A percentile compares a stretch with the other conserved stretches of the same genome.
Evolutionary conservation across 2,113 vertebrate genomes (phyloP).

Genomic region (Panthera leo): DNA sequence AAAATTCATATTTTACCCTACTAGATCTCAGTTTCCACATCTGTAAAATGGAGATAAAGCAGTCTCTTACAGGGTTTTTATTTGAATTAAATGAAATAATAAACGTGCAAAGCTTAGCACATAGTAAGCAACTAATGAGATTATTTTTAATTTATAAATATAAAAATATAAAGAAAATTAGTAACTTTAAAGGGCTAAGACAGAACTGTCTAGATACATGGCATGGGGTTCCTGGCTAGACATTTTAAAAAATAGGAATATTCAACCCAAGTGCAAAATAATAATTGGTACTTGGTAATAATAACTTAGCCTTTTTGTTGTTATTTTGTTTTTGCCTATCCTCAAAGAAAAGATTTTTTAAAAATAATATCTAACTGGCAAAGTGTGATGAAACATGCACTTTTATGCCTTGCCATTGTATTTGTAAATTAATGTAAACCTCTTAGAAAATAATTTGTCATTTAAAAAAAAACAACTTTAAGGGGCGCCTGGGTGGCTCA

Average conservation of each 20-base stretch:
- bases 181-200: background rate
- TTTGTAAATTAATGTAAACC: background rate
- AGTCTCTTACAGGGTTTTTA: background rate
- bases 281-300: background rate
- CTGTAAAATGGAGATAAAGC: background rate
- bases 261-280: background rate
- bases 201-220: background rate
- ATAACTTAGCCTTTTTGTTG: background rate
- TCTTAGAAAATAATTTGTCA: background rate
- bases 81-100: background rate
- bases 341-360: background rate
- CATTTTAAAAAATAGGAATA: background rate
- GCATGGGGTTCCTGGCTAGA: too few relatives aligned
- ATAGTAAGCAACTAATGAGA: background rate
- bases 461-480: background rate
- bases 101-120: background rate
- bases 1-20: background rate
- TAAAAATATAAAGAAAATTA: slow-evolving; percentile 1
- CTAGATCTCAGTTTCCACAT: background rate
- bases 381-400: background rate
- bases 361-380: background rate
- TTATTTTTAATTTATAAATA: background rate
- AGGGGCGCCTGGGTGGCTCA: background rate
- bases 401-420: background rate
- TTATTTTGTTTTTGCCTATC: background rate